Base-by-base conservation (phyloP, 2,113 vertebrate genomes). In the Panthera leo region DNA sequence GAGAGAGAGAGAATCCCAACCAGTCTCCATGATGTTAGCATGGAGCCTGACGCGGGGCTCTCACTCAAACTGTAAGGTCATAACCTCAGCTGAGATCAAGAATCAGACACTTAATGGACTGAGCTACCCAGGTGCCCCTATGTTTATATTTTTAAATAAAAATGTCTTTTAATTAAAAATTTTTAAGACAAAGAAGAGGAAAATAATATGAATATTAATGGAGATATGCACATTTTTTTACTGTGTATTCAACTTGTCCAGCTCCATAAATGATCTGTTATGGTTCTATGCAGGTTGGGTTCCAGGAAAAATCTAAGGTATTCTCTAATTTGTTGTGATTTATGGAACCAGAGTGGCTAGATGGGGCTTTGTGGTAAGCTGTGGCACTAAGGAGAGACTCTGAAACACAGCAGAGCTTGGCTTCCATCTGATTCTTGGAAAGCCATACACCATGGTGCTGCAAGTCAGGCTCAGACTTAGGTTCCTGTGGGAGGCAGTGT, bases 381-480 rank as follows among this genome's bases (percentile, higher is more conserved):
- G 42, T 27, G 73, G 63, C 12, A 4, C 7, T 5, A 61, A 65
- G 15, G 42, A 63, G 27, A 87, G 10, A 16, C 39, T 70, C 7
- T 34, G n/a, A 51, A 34, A 42, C 16, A 63, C 13, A 36, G 21
- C 15, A 18, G 51, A 23, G 14, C 15, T 29, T 29, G 67, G n/a
- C 48, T 51, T 34, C 15, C 34, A 21, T 61, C 65, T 89, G 76
- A 31, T 61, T 16, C 2, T 53, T 27, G 19, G 27, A 27, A 39
- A 45, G 3, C 34, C 34, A 9, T 1, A 36, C 3, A 7, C 8
- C 4, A 0, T 14, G 36, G 51, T 16, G 34, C 34, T 34, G 5
- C 27, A 25, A 15, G 36, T 13, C 18, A 10, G 7, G n/a, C 34
- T 73, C 53, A 12, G 11, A 27, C 13, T 34, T 34, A 48, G 25